Conservation (phyloP, 2,113 vertebrate genomes). For the Caranx ignobilis region DNA sequence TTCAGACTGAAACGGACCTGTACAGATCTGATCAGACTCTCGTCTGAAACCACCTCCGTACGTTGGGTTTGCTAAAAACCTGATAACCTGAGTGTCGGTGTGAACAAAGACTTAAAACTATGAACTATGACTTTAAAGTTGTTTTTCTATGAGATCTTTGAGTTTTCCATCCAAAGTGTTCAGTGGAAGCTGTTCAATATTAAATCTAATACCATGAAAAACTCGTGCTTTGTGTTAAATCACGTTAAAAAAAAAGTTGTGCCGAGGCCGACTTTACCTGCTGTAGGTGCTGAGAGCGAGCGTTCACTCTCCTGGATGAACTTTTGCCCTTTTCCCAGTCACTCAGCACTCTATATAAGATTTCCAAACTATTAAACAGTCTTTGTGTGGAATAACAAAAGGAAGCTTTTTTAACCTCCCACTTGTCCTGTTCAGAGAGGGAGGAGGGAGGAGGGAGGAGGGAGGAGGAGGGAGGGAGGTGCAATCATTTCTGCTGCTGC, state of each 20-base stretch:
- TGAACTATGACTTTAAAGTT: too few relatives aligned
- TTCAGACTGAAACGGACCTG: too few relatives aligned
- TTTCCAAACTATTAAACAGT: slow-evolving; percentile 86
- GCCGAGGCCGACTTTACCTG: slow-evolving; percentile 68
- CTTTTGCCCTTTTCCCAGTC: slow-evolving; percentile 84
- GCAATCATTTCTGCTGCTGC: slow-evolving; percentile 89
- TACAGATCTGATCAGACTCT: too few relatives aligned
- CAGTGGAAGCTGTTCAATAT: too few relatives aligned
- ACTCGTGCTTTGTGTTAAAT: background rate
- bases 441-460: slow-evolving; percentile 59
- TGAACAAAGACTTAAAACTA: too few relatives aligned
- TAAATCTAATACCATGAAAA: background rate
- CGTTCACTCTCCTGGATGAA: slow-evolving; percentile 71
- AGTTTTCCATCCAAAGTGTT: too few relatives aligned
- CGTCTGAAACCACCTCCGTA: too few relatives aligned
- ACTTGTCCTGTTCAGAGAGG: slow-evolving; percentile 71
- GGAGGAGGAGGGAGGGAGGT: slow-evolving; percentile 73
- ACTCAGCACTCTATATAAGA: slow-evolving; percentile 87
- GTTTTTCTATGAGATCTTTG: too few relatives aligned
- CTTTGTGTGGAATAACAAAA: slow-evolving; percentile 88
- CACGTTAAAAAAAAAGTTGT: slow-evolving; percentile 32
- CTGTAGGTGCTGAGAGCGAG: slow-evolving; percentile 29
- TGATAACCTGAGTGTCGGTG: too few relatives aligned
- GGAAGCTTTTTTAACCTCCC: slow-evolving; percentile 82
- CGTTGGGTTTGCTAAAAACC: too few relatives aligned